Percentiles rank a stretch among this genome's conserved stretches.
phyloP scores from a whole-genome alignment of 2,888 invertebrate genomes.

The Tricholauxania praeusta region DNA sequence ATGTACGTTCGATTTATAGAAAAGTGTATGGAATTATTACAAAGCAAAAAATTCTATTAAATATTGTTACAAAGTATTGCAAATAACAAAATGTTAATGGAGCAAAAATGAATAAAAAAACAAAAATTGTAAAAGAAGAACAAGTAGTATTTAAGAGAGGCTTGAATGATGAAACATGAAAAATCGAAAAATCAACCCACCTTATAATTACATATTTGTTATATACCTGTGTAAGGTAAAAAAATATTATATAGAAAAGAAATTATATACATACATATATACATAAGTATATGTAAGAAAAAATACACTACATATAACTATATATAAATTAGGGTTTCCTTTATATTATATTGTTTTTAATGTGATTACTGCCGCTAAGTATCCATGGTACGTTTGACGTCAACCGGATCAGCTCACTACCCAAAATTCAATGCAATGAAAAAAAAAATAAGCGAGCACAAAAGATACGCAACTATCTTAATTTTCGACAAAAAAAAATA shows the following conservation, averaged over 20 bases:
- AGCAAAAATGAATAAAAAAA: background rate
- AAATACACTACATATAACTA: too few relatives aligned
- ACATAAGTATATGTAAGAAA: background rate
- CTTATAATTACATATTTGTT: slow-evolving; percentile 66
- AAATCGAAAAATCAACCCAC: slow-evolving; percentile 65
- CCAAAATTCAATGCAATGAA: too few relatives aligned
- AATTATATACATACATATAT: slow-evolving; percentile 13
- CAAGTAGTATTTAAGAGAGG: slow-evolving; percentile 11
- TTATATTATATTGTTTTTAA: too few relatives aligned
- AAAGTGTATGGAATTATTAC: background rate
- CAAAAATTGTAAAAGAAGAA: background rate
- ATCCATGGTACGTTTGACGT: too few relatives aligned
- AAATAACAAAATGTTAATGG: background rate
- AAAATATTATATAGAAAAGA: slow-evolving; percentile 2
- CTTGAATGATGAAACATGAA: slow-evolving; percentile 35
- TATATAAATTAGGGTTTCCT: too few relatives aligned
- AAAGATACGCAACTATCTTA: too few relatives aligned
- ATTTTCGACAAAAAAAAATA: too few relatives aligned
- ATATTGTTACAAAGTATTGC: background rate
- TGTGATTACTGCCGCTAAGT: too few relatives aligned
- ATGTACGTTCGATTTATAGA: background rate
- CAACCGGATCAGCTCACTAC: too few relatives aligned
- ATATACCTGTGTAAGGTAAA: slow-evolving; percentile 56
- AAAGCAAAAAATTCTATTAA: background rate
- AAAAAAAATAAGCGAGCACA: too few relatives aligned